These are phyloP conservation scores for Lepidothrix coronata DNA, from an alignment of 2,113 vertebrate species.

Conservation along the genomic window DNA sequence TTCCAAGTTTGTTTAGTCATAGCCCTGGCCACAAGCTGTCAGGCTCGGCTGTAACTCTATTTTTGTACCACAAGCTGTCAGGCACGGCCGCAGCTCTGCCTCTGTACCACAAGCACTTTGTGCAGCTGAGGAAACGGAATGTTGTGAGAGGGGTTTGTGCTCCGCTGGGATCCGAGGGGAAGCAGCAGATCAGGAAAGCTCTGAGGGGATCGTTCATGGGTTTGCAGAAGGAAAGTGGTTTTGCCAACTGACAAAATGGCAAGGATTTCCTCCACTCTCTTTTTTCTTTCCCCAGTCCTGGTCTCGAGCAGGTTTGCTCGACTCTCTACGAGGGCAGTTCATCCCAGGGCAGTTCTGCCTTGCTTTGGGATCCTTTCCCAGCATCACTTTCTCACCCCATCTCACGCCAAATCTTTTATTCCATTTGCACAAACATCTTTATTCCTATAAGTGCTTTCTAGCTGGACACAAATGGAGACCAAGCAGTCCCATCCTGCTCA, in stretches of 20 bases:
- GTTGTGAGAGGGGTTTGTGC: not conserved
- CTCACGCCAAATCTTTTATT: not conserved
- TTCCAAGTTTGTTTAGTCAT: not conserved
- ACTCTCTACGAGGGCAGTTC: not conserved
- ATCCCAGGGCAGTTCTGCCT: not conserved
- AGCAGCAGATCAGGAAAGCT: not conserved
- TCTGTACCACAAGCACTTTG: not conserved
- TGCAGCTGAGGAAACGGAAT: not conserved
- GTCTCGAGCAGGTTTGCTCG: not conserved
- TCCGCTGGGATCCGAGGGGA: not conserved
- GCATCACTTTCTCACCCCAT: not conserved
- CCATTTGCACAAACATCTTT: not conserved
- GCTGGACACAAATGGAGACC: not conserved
- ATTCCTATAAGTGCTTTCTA: not conserved
- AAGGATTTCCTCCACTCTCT: not conserved
- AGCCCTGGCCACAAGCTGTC: not conserved
- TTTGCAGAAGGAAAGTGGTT: not conserved
- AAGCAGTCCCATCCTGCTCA: not conserved
- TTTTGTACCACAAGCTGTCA: not conserved
- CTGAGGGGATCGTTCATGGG: not conserved
- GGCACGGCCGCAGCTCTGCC: not conserved
- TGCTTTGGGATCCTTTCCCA: not conserved
- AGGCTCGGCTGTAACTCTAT: rapidly evolving
- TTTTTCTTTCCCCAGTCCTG: not conserved
- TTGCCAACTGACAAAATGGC: not conserved